Conservation (phyloP, 2,888 invertebrate species). For the Dicyrtoma fusca region DNA sequence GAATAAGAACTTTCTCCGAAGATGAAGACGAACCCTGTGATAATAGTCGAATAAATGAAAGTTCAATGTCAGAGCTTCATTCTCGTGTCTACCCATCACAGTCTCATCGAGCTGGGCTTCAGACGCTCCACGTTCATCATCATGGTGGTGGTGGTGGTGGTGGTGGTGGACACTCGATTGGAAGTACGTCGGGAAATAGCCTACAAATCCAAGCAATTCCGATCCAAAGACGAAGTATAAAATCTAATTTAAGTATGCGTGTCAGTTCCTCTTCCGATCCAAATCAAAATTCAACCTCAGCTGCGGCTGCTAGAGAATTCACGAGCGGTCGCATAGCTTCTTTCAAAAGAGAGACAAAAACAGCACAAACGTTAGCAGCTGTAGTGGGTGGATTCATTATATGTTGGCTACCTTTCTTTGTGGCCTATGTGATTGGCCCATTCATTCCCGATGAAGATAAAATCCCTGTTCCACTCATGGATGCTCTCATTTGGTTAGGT, state of each 20-base stretch:
- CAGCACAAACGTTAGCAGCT: constrained; percentile 82
- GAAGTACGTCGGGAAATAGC: constrained; percentile 22
- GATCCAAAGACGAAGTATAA: constrained; percentile 30
- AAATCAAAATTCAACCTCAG: constrained; percentile 46
- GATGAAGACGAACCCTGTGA: constrained; percentile 18
- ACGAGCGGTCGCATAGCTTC: constrained; percentile 58
- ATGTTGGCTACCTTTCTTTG: constrained; percentile 87
- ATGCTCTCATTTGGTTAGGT: constrained; percentile 80
- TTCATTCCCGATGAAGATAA: constrained; percentile 68
- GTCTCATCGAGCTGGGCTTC: not conserved
- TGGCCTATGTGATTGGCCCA: constrained; percentile 78
- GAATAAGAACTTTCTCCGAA: constrained; percentile 25
- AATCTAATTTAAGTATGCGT: constrained; percentile 28
- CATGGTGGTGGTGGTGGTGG: constrained; percentile 2
- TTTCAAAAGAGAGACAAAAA: constrained; percentile 79
- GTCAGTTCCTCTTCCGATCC: constrained; percentile 39
- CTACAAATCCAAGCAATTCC: constrained; percentile 30
- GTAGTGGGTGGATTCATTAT: constrained; percentile 76
- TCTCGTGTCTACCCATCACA: constrained; percentile 34
- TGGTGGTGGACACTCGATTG: not conserved
- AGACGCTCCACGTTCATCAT: constrained; percentile 10
- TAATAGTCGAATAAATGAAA: constrained; percentile 35
- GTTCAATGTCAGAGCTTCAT: constrained; percentile 32
- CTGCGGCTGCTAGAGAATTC: constrained; percentile 46
- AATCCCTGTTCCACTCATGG: constrained; percentile 66